Evolutionary conservation across 2,797 vertebrate species (phyloP), one percentile per base, ranked within the genome.

Genomic region (Sebastes trivittatus): DNA sequence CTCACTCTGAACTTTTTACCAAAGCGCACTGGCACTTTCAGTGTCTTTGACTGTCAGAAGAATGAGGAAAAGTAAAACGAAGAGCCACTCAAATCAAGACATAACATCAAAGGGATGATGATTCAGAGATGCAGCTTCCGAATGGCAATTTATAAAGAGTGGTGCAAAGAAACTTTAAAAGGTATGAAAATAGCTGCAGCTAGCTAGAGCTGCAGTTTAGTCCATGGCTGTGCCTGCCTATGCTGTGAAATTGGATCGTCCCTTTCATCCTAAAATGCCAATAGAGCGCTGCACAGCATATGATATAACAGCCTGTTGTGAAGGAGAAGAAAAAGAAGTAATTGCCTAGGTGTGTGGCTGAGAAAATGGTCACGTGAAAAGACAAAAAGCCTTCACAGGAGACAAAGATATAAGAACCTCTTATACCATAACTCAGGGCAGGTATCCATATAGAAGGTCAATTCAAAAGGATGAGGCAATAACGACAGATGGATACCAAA

Each of bases 71-170:
- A 72, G 81, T 46, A 66, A 83, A 85, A 89, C 36, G 62, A 86
- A 90, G 86, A 88, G 77, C 72, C 84, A 83, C 84, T 91, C 67
- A 81, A 86, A 87, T 88, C 70, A 80, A 82, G 66, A 79, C 65
- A 11, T 5, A 7, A 82, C 77, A 86, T 91, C 83, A 87, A 88
- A 88, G 38, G 46, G 63, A 66, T n/a, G 29, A 72, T 81, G 81
- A 80, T 83, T 81, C 65, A 84, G 52, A 78, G 72, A 83, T 78
- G 74, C 73, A 56, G 70, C 63, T 79, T 82, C 38, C 11, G 13
- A 81, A 76, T 70, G 30, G 54, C 56, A 85, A 67, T 68, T 70
- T 80, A 63, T 30, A 23, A 77, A 72, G 64, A 70, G 73, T 27
- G 20, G 10, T 20, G 46, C 9, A 65, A 77, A 77, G 10, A 77